A percentile compares a stretch with the other conserved stretches of the same genome.
Evolutionary conservation across 2,888 invertebrate species (phyloP).

Genomic region (Scrobipalpa atriplicella): DNA sequence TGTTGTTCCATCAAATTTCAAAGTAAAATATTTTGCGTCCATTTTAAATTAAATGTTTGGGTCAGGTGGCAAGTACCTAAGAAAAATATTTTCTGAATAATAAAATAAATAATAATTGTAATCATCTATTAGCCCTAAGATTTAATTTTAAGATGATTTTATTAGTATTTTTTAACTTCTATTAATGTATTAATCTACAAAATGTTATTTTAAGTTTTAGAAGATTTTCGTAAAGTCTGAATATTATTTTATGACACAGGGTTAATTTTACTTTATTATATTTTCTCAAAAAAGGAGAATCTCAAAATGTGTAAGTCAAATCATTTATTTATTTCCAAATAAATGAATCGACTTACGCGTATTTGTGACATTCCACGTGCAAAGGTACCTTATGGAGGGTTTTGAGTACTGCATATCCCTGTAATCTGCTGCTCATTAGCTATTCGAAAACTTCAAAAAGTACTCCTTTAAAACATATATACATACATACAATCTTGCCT

Average conservation of each 20-base stretch:
- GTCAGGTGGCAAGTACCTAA: constrained; percentile 21
- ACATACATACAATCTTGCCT: too few species aligned
- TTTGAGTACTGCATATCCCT: too few species aligned
- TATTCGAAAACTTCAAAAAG: too few species aligned
- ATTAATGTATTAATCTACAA: constrained; percentile 51
- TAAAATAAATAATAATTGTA: constrained; percentile 8
- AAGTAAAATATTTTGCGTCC: constrained; percentile 12
- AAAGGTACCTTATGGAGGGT: too few species aligned
- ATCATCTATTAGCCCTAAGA: constrained; percentile 26
- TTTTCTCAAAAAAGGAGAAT: neutral
- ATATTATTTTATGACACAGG: constrained; percentile 56
- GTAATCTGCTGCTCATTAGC: too few species aligned
- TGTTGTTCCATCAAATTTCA: neutral
- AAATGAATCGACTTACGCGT: too few species aligned
- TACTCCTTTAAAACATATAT: too few species aligned
- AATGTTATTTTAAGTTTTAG: constrained; percentile 29
- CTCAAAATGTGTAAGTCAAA: neutral
- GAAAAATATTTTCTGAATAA: constrained; percentile 24
- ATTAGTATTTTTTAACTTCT: constrained; percentile 34
- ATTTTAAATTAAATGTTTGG: neutral
- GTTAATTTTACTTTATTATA: constrained; percentile 40
- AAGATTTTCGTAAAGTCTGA: constrained; percentile 53
- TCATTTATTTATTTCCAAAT: too few species aligned
- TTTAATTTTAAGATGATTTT: constrained; percentile 33
- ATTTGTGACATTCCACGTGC: too few species aligned